Evolutionary conservation across 2,888 invertebrate species (phyloP).

Genomic region (Parasteatoda lunata): DNA sequence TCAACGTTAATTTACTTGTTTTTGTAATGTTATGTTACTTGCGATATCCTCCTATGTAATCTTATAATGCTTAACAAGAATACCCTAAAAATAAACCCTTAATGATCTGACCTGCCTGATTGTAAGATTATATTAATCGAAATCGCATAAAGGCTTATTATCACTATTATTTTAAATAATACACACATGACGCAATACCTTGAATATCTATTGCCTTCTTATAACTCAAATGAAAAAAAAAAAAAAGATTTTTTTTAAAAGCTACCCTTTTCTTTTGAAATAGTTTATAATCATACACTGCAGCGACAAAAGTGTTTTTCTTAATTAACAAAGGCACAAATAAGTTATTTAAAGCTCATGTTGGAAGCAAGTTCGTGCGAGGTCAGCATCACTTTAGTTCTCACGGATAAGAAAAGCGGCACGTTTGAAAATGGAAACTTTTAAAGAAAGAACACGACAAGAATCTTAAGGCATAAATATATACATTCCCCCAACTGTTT

Average conservation of each 20-base stretch:
- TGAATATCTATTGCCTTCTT: neutral
- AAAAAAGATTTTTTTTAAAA: no score
- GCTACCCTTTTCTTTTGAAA: no score
- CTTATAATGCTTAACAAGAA: no score
- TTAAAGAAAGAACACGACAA: conserved; percentile 2
- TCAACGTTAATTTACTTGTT: no score
- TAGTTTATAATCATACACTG: no score
- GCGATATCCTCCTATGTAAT: no score
- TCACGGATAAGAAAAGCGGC: conserved; percentile 40
- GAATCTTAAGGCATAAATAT: neutral
- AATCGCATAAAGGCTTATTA: neutral
- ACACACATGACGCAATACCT: neutral
- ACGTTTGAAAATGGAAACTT: conserved; percentile 10
- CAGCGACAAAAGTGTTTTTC: neutral
- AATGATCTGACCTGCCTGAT: no score
- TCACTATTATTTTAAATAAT: neutral
- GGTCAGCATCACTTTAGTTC: conserved; percentile 34
- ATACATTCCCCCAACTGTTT: neutral
- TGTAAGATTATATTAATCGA: no score
- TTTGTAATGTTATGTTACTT: no score
- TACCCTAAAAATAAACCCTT: no score
- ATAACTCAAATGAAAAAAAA: neutral
- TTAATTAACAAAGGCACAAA: conserved; percentile 33
- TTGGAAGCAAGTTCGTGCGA: conserved; percentile 11
- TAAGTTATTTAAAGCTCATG: conserved; percentile 9